Evolutionary conservation across 2,888 invertebrate genomes (phyloP), one percentile per base, ranked within the genome.

Genomic region (Lasioglossum marginatum): DNA sequence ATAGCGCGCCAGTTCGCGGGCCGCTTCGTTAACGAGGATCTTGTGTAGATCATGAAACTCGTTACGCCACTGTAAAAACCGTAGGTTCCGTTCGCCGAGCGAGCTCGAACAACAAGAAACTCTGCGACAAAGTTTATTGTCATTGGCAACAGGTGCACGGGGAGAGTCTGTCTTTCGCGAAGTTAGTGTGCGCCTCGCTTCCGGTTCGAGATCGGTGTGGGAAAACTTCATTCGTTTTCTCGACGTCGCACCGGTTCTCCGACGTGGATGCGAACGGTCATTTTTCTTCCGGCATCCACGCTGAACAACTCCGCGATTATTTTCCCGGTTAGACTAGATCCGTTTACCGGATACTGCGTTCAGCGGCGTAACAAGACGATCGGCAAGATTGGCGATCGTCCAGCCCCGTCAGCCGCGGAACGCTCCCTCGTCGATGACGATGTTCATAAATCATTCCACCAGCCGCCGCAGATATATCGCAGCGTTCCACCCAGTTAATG

Each of bases 321-420:
- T 23, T 19, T 71, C 31, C 71, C 48, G 34, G 81, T 43, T 68
- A 52, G 43, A 63, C 14, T 31, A 1, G 57, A 71, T 79, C 76
- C 77, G 40, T 78, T 83, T 76, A 45, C 63, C 27, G 31, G 63
- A 31, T 40, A 31, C n/a, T 37, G 45, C 48, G 48, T 72, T 77
- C 79, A 34, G 78, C 81, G 79, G 77, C 81, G 85, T 81, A 83
- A 73, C 70, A 34, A 63, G 85, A 85, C 80, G 82, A 76, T 85
- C 86, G 85, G 79, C 66, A 27, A 89, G 88, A 91, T 92, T 92
- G 92, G 91, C 92, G 91, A 88, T 66, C 73, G 66, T 91, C 92
- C 93, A 93, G 91, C 81, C 76, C 83, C 81, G 77, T 78, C 82
- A 85, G 80, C 84, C 66, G 40, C 81, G 77, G 72, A 71, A 68